Conservation (phyloP, 2,888 invertebrate genomes). For the Yponomeuta sedellus region DNA sequence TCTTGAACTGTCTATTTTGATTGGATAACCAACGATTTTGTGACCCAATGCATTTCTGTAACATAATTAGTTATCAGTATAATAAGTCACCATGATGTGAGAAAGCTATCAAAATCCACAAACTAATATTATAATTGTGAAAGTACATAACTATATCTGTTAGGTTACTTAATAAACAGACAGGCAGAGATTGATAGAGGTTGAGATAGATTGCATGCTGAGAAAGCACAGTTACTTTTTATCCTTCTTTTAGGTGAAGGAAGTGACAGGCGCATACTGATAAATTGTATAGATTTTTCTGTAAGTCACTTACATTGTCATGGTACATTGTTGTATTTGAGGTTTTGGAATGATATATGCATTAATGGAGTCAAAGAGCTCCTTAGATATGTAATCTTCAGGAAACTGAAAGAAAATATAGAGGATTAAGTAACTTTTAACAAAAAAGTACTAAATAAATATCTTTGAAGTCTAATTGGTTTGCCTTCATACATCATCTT, state of each 20-base stretch:
- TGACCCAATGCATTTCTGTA: slow-evolving; percentile 80
- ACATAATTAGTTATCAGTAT: slow-evolving; percentile 19
- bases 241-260: too few relatives aligned
- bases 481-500: too few relatives aligned
- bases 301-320: slow-evolving; percentile 86
- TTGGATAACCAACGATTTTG: slow-evolving; percentile 95
- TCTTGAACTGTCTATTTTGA: slow-evolving; percentile 90
- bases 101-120: neutral
- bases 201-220: too few relatives aligned
- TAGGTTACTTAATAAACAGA: too few relatives aligned
- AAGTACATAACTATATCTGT: too few relatives aligned
- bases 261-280: too few relatives aligned
- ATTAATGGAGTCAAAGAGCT: slow-evolving; percentile 94
- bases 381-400: slow-evolving; percentile 92
- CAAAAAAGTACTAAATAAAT: too few relatives aligned
- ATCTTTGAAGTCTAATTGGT: too few relatives aligned
- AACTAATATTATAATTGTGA: neutral
- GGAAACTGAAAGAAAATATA: slow-evolving; percentile 80
- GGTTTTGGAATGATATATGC: slow-evolving; percentile 97
- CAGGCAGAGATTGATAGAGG: too few relatives aligned
- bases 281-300: too few relatives aligned
- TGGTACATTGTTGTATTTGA: slow-evolving; percentile 90
- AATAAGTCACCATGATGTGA: neutral
- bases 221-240: too few relatives aligned
- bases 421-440: too few relatives aligned